phyloP scores from a whole-genome alignment of 2,113 vertebrate genomes.

The Hemiscyllium ocellatum region DNA sequence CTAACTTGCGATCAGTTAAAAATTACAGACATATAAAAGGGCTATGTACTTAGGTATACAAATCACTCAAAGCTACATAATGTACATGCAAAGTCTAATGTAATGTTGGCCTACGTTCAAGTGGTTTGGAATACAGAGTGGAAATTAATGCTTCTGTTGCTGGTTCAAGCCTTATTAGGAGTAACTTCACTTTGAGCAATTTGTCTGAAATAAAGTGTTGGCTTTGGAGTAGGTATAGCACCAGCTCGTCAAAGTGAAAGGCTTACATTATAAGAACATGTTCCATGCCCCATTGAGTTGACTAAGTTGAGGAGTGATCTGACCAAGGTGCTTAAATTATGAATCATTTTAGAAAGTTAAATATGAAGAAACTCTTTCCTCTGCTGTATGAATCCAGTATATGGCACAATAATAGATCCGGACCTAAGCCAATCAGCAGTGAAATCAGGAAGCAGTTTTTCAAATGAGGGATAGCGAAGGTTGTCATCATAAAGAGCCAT shows the following conservation, averaged over 20 bases:
- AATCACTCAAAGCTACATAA: not conserved
- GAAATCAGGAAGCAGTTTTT: not conserved
- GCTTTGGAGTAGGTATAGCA: not conserved
- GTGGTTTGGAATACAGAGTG: not conserved
- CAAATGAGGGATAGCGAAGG: not conserved
- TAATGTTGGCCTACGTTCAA: not conserved
- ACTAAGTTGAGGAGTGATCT: not conserved
- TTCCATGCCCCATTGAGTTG: not conserved
- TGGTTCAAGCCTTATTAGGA: not conserved
- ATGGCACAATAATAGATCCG: not conserved
- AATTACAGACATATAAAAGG: not conserved
- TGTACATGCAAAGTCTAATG: not conserved
- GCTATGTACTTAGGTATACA: too few relatives aligned
- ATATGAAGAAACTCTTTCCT: not conserved
- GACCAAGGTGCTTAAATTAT: not conserved
- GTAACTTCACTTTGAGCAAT: not conserved
- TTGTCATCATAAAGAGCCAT: too few relatives aligned
- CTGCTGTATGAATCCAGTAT: not conserved
- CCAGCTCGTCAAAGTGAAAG: not conserved
- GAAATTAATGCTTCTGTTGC: not conserved
- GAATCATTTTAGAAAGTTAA: not conserved
- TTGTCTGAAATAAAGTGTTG: not conserved
- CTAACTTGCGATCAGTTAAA: not conserved
- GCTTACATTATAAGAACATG: not conserved
- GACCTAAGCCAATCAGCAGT: not conserved